phyloP scores from a whole-genome alignment of 2,888 invertebrate genomes.

The Xestia sexstrigata region DNA sequence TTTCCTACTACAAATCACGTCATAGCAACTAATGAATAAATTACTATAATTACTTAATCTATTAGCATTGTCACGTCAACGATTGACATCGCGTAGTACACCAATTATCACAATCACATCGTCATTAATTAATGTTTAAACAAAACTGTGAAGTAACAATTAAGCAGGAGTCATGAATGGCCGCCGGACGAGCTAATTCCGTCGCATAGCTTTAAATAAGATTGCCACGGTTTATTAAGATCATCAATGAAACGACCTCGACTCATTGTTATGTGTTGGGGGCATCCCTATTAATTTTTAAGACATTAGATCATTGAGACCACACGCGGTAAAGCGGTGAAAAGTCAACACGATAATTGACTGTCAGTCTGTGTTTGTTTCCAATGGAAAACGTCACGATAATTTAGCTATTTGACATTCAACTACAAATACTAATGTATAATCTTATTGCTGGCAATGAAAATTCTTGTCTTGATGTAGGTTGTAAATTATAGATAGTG shows the following conservation, averaged over 20 bases:
- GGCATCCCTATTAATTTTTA: slow-evolving; percentile 76
- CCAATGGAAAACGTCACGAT: slow-evolving; percentile 25
- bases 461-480: neutral
- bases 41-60: slow-evolving; percentile 2
- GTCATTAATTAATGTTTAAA: slow-evolving; percentile 59
- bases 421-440: neutral
- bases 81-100: slow-evolving; percentile 22
- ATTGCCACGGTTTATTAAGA: slow-evolving; percentile 76
- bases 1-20: neutral
- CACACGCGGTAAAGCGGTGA: slow-evolving; percentile 78
- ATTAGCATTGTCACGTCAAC: slow-evolving; percentile 23
- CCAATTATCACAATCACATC: slow-evolving; percentile 56
- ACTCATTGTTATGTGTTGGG: slow-evolving; percentile 76
- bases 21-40: slow-evolving; percentile 3
- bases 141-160: slow-evolving; percentile 56
- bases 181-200: slow-evolving; percentile 50
- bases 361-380: slow-evolving; percentile 47
- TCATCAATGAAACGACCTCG: slow-evolving; percentile 77
- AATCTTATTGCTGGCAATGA: neutral
- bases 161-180: slow-evolving; percentile 49
- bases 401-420: slow-evolving; percentile 6
- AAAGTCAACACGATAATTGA: slow-evolving; percentile 81
- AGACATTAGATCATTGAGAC: slow-evolving; percentile 75
- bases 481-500: neutral
- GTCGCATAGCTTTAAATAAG: slow-evolving; percentile 71